Evolutionary conservation across 2,113 vertebrate species (phyloP).

Genomic region (Cavia aperea): DNA sequence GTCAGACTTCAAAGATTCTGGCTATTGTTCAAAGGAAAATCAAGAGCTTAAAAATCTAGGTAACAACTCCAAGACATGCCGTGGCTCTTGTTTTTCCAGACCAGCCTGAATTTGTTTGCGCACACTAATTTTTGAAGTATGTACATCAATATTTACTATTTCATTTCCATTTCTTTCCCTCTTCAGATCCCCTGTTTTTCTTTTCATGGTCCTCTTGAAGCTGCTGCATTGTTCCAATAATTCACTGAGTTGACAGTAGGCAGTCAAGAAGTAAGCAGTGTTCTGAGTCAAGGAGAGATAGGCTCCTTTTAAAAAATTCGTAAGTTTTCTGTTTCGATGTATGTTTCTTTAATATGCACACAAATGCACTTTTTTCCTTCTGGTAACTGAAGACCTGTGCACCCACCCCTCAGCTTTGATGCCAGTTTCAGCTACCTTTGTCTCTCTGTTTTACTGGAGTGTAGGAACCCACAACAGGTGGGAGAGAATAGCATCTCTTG

Average conservation of each 20-base stretch:
- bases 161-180: constrained; percentile 6
- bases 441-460: neutral
- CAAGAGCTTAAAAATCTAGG: rapidly evolving
- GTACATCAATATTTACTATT: neutral
- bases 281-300: neutral
- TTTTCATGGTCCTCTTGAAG: constrained; percentile 27
- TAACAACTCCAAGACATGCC: neutral
- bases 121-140: rapidly evolving
- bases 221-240: neutral
- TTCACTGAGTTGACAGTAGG: neutral
- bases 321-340: constrained; percentile 14
- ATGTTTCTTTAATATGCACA: neutral
- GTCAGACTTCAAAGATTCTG: constrained; percentile 15
- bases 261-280: neutral
- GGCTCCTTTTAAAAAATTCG: too few species aligned
- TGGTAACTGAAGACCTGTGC: neutral
- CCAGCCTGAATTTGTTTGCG: neutral
- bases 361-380: neutral
- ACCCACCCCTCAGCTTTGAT: neutral
- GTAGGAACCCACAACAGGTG: neutral
- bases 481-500: neutral
- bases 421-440: neutral
- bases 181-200: neutral
- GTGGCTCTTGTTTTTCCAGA: neutral
- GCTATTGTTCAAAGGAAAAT: neutral